These are phyloP conservation scores for Indri indri DNA, from an alignment of 2,113 vertebrate species.

Conservation along the genomic window DNA sequence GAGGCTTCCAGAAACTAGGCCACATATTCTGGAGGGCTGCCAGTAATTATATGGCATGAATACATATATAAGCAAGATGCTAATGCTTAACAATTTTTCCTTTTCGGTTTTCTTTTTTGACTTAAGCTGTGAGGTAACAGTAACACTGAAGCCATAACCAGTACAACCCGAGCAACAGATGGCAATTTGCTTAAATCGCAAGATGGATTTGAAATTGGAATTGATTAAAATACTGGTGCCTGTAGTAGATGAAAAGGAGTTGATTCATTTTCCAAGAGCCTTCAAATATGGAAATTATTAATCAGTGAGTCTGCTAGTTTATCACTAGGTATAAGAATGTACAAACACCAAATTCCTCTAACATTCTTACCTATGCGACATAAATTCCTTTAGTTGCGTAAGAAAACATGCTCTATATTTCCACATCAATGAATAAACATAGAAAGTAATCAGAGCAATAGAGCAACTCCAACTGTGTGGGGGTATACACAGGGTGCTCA, in stretches of 20 bases:
- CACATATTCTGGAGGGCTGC: constrained; percentile 49
- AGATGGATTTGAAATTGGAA: constrained; percentile 65
- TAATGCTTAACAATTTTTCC: neutral
- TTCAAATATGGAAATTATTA: constrained; percentile 67
- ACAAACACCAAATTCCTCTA: constrained; percentile 40
- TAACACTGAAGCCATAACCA: neutral
- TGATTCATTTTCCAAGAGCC: constrained; percentile 56
- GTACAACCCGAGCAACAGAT: constrained; percentile 39
- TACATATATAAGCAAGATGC: constrained; percentile 28
- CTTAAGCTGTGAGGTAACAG: neutral
- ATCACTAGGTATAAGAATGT: constrained; percentile 12
- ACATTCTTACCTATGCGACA: constrained; percentile 24
- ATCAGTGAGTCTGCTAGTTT: constrained; percentile 47
- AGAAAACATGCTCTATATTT: constrained; percentile 53
- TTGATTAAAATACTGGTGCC: constrained; percentile 58
- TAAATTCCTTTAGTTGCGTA: constrained; percentile 37
- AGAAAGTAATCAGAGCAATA: constrained; percentile 36
- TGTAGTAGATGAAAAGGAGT: constrained; percentile 51
- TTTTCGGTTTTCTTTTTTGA: constrained; percentile 21
- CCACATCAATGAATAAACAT: constrained; percentile 48
- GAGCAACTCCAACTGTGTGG: neutral
- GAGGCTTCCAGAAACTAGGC: constrained; percentile 56
- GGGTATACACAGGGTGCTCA: neutral
- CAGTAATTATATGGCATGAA: constrained; percentile 27
- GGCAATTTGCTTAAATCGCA: constrained; percentile 65